Percentiles rank a stretch among this genome's conserved stretches.
Evolutionary conservation across 1,140 invertebrate species (phyloP).

Genomic region (Hypsibius dujardini): DNA sequence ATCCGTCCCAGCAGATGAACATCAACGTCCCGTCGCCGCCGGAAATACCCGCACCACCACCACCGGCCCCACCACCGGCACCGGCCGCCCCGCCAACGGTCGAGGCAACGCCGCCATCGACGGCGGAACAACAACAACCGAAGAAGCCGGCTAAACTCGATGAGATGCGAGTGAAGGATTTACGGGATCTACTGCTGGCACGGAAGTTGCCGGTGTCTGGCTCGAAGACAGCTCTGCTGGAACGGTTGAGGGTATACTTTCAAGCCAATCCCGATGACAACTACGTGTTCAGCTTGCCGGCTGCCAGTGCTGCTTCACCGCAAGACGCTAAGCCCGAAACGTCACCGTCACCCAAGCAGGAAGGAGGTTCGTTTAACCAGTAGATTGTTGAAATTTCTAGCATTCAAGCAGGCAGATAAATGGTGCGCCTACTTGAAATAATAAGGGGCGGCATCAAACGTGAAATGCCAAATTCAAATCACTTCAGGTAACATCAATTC

Average conservation of each 20-base stretch:
- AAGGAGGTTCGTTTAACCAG: too few relatives aligned
- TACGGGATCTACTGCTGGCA: slow-evolving; percentile 76
- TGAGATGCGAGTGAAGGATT: slow-evolving; percentile 88
- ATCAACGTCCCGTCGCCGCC: too few relatives aligned
- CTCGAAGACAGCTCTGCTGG: slow-evolving; percentile 81
- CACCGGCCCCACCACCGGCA: background rate
- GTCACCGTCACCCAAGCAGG: too few relatives aligned
- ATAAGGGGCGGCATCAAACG: too few relatives aligned
- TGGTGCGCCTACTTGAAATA: too few relatives aligned
- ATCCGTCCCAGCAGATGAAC: too few relatives aligned
- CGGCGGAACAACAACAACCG: background rate
- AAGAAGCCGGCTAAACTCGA: slow-evolving; percentile 46
- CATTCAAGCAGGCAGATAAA: too few relatives aligned
- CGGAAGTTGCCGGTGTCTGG: slow-evolving; percentile 84
- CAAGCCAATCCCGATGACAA: slow-evolving; percentile 8
- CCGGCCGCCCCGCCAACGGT: slow-evolving; percentile 2
- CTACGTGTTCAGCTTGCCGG: background rate
- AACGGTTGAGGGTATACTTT: slow-evolving; percentile 61
- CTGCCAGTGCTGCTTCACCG: background rate
- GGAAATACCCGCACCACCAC: too few relatives aligned
- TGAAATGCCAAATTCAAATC: too few relatives aligned
- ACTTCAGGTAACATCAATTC: too few relatives aligned
- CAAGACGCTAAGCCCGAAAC: background rate
- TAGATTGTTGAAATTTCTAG: too few relatives aligned
- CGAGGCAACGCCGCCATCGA: slow-evolving; percentile 19